Conservation (phyloP, 2,797 vertebrate species). For the Ceryle rudis region DNA sequence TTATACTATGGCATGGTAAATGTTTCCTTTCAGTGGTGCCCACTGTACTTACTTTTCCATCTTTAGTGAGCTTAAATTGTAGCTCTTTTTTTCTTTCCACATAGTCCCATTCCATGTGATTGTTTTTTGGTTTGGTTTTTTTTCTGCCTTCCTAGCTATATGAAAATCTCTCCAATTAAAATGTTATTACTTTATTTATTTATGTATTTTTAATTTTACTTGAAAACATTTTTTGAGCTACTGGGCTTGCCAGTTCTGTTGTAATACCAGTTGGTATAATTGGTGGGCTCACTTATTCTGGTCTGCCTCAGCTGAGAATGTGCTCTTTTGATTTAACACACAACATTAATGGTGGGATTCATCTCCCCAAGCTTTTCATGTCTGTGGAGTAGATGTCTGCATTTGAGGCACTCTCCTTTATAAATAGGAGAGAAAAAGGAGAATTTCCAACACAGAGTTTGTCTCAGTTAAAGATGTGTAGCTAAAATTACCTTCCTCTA, state of each 20-base stretch:
- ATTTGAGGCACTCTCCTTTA: background rate
- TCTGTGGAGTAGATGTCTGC: background rate
- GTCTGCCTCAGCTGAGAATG: background rate
- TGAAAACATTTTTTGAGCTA: background rate
- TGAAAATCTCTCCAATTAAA: background rate
- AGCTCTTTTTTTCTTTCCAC: conserved; percentile 33
- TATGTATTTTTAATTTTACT: background rate
- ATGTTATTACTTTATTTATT: background rate
- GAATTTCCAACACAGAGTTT: background rate
- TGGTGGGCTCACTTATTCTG: background rate
- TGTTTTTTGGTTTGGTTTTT: background rate
- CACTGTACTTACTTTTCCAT: conserved; percentile 65
- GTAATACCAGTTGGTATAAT: background rate
- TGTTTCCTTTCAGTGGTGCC: conserved; percentile 64
- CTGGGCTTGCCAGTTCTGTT: background rate
- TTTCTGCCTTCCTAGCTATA: background rate
- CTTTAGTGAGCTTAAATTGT: conserved; percentile 42
- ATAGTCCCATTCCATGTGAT: background rate
- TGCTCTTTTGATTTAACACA: background rate
- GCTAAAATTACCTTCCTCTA: background rate
- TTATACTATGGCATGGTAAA: conserved; percentile 73
- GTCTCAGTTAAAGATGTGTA: background rate
- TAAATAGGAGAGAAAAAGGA: background rate
- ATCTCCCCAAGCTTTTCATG: background rate
- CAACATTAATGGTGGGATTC: background rate